Evolutionary conservation across 2,888 invertebrate genomes (phyloP), one percentile per base, ranked within the genome.

Genomic region (Apeira syringaria): DNA sequence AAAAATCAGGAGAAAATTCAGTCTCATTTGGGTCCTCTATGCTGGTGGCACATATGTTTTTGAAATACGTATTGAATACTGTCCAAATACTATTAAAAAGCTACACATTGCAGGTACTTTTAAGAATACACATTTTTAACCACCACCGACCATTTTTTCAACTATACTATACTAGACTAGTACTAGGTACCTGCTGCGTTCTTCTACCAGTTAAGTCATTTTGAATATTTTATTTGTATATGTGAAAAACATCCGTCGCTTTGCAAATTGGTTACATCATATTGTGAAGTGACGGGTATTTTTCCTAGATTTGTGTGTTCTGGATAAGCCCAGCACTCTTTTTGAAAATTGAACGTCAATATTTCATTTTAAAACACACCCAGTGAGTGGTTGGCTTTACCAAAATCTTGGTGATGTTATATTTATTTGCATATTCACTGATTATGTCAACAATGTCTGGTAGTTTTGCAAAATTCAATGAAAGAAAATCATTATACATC

Each of bases 201-300:
- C 11, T 25, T 17, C 20, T 5, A 18, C 53, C 48, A 53, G 60
- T 66, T 59, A 67, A 56, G 59, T 56, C 52, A 48, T 61, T 45
- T 32, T 36, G 6, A 45, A 42, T 41, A 47, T 46, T 43, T 53
- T 41, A 32, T 25, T 47, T 47, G 37, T 32, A 15, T 50, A 30
- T 53, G 52, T 42, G 20, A 31, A 20, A 34, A 53, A 56, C 59
- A 42, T 49, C 60, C 58, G 62, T 64, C 56, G 61, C 34, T 52
- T 55, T 45, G 58, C 47, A 53, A 35, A 34, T 15, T 15, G 4
- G 15, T 4, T 3, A 15, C 15, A 15, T 4, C 15, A 4, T 15
- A 15, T 15, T 15, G 2, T 4, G 15, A 39, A 50, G 31, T 42
- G 43, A 36, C 39, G 32, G 47, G 43, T 45, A 46, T 50, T 39